phyloP scores from a whole-genome alignment of 2,113 vertebrate genomes.

The Carassius auratus region DNA sequence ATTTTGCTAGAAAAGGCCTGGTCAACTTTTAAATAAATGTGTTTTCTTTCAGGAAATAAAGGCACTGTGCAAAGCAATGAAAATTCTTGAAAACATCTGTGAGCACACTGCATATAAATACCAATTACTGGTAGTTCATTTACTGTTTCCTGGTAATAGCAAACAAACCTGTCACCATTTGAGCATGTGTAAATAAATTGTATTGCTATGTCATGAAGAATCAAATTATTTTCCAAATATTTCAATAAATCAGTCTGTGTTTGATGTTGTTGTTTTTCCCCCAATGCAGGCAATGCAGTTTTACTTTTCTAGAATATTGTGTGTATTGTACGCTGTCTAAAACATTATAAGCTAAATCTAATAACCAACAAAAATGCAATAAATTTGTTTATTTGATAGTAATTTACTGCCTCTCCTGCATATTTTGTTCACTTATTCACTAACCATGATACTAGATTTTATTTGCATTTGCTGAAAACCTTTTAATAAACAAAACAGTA shows the following conservation, averaged over 20 bases:
- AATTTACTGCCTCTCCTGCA: background rate
- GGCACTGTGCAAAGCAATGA: constrained; percentile 13
- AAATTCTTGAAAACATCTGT: constrained; percentile 4
- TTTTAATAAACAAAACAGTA: too few species aligned
- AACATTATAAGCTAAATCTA: background rate
- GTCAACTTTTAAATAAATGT: background rate
- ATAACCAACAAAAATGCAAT: background rate
- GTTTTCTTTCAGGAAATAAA: constrained; percentile 36
- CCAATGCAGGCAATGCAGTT: background rate
- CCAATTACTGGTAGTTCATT: background rate
- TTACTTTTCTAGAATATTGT: background rate
- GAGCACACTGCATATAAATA: constrained; percentile 8
- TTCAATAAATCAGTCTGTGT: background rate
- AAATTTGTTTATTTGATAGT: background rate
- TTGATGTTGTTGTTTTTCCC: background rate
- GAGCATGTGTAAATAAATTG: constrained; percentile 11
- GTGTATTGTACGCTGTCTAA: background rate
- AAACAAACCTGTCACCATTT: background rate
- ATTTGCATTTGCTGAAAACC: background rate
- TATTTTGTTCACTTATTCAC: background rate
- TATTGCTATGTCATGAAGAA: background rate
- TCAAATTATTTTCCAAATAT: background rate
- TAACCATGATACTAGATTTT: background rate
- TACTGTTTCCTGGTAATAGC: constrained; percentile 3
- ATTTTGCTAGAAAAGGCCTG: background rate